Evolutionary conservation across 92 coral and sea anemone species (phyloP), one percentile per base, ranked within the genome.

Genomic region (Zoanthus solanderi): DNA sequence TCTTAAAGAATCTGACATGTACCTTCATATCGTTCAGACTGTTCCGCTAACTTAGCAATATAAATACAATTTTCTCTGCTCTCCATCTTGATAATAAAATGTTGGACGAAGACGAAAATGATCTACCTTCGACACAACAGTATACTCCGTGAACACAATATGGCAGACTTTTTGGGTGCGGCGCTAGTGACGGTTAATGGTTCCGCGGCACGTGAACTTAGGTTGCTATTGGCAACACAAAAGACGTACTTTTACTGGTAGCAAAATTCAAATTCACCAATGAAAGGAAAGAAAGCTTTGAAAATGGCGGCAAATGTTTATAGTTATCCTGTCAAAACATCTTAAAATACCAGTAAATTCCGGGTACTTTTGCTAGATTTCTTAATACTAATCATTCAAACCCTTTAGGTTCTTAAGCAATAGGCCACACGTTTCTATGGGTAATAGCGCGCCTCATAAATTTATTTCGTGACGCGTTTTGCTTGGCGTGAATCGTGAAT

Each of bases 11-110:
- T 80, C 68, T 79, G 56, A 28, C 73, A 79, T 92, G 87, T 90
- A 95, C 99, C 99, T 48, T 96, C 98, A 78, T 96, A 96, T 90
- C 99, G 92, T 79, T 96, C 99, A 9, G 99, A 95, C 96, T 96
- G 99, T 79, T 96, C 99, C 7, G 99, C 98, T 90, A 96, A 84
- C 93, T 93, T 96, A 68, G 99, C 99, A 87, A 53, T 90, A 85
- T 93, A 93, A 75, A 93, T 91, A 34, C 46, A 54, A 14, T 11
- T 77, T 17, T 89, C 92, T 72, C 93, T 94, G 53, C 92, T 96
- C 60, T 87, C 92, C 99, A 96, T 96, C 37, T 58, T 85, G 94
- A 90, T 90, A 91, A 94, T 92, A 52, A 23, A 86, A 14, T 42
- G 42, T 42, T 18, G 23, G 76, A 31, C 18, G 78, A 58, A 9